Evolutionary conservation across 2,888 invertebrate genomes (phyloP).

Genomic region (Idaea biselata): DNA sequence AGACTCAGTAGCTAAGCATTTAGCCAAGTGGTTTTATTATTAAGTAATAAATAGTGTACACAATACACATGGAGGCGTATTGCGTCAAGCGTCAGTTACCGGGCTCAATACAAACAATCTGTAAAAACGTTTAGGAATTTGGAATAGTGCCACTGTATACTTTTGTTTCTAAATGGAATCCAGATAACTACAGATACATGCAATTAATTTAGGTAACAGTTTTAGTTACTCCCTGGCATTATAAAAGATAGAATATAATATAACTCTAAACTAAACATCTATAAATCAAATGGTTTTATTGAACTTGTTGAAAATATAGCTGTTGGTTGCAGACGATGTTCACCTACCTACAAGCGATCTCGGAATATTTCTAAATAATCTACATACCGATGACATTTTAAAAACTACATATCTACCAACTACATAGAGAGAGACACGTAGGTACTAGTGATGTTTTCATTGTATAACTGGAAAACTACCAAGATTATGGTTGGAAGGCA

Average conservation of each 20-base stretch:
- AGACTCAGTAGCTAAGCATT: no score
- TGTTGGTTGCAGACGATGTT: neutral
- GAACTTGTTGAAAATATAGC: neutral
- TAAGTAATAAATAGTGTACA: neutral
- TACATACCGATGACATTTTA: neutral
- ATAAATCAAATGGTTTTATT: neutral
- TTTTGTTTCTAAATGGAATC: conserved; percentile 37
- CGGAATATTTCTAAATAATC: neutral
- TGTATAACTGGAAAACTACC: neutral
- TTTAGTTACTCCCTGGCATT: neutral
- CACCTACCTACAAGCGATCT: neutral
- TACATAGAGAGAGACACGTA: neutral
- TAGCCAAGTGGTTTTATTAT: no score
- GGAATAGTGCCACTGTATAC: conserved; percentile 63
- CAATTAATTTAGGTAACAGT: neutral
- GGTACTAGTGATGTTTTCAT: neutral
- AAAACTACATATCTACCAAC: neutral
- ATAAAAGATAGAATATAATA: neutral
- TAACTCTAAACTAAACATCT: neutral
- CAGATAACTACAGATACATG: conserved; percentile 31
- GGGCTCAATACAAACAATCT: conserved; percentile 66
- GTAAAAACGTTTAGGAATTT: conserved; percentile 64
- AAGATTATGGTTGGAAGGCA: neutral
- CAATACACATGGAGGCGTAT: conserved; percentile 37
- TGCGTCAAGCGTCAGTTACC: conserved; percentile 58